Percentiles rank a stretch among this genome's conserved stretches.
Evolutionary conservation across 2,113 vertebrate species (phyloP).

Genomic region (Petrocephalus zakoni): DNA sequence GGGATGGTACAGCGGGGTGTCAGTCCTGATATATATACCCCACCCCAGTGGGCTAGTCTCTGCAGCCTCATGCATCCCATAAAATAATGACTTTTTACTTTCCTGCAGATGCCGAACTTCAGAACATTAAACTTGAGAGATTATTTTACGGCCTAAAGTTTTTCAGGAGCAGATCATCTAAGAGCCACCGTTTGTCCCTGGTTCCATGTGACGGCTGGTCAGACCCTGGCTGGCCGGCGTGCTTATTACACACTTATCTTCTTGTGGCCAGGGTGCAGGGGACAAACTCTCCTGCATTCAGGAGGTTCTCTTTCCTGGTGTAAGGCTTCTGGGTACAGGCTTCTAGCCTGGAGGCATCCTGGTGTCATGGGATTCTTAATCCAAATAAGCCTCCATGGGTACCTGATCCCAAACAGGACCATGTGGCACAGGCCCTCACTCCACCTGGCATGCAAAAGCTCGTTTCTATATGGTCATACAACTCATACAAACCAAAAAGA

Average conservation of each 20-base stretch:
- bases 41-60: background rate
- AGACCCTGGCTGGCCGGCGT: background rate
- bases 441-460: too few relatives aligned
- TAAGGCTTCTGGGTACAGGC: slow-evolving; percentile 12
- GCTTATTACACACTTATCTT: slow-evolving; percentile 37
- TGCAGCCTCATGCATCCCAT: background rate
- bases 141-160: background rate
- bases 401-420: background rate
- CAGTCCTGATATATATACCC: background rate
- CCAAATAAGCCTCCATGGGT: slow-evolving; percentile 39
- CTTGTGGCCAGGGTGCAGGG: background rate
- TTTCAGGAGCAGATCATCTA: slow-evolving; percentile 27
- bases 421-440: too few relatives aligned
- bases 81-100: background rate
- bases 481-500: too few relatives aligned
- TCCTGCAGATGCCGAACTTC: background rate
- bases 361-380: slow-evolving; percentile 22
- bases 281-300: slow-evolving; percentile 18
- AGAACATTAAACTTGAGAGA: background rate
- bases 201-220: slow-evolving; percentile 19
- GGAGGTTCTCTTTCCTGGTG: slow-evolving; percentile 26
- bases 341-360: slow-evolving; percentile 11
- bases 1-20: background rate
- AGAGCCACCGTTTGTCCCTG: background rate
- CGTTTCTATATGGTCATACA: too few relatives aligned